phyloP scores from a whole-genome alignment of 2,888 invertebrate species.

The Melanargia galathea region DNA sequence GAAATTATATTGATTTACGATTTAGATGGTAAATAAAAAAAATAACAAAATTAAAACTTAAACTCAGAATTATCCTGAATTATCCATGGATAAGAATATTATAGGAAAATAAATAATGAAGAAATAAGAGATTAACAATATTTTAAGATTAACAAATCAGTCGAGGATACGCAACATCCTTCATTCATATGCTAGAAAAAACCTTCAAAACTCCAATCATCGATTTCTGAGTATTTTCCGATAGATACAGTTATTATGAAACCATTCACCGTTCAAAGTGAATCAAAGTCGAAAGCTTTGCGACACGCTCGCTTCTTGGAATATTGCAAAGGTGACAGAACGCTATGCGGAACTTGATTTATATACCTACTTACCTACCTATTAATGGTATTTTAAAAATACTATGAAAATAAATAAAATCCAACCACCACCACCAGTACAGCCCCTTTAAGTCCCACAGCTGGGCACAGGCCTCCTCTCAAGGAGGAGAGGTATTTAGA shows the following conservation, averaged over 20 bases:
- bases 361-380: no score
- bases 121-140: no score
- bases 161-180: not conserved
- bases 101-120: no score
- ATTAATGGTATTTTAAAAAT: not conserved
- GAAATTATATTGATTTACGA: no score
- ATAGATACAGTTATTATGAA: not conserved
- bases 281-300: conserved; percentile 7
- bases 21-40: no score
- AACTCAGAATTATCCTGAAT: no score
- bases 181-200: not conserved
- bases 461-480: no score
- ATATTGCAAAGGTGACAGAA: conserved; percentile 1
- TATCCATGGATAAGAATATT: no score
- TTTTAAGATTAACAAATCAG: no score
- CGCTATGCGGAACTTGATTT: not conserved
- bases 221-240: not conserved
- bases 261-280: conserved; percentile 1
- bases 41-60: no score
- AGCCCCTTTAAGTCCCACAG: no score
- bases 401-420: not conserved
- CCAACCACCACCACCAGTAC: not conserved
- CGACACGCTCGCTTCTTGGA: conserved; percentile 2
- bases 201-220: not conserved
- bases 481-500: no score